phyloP scores from a whole-genome alignment of 2,888 invertebrate genomes.

The Lottia scabra region DNA sequence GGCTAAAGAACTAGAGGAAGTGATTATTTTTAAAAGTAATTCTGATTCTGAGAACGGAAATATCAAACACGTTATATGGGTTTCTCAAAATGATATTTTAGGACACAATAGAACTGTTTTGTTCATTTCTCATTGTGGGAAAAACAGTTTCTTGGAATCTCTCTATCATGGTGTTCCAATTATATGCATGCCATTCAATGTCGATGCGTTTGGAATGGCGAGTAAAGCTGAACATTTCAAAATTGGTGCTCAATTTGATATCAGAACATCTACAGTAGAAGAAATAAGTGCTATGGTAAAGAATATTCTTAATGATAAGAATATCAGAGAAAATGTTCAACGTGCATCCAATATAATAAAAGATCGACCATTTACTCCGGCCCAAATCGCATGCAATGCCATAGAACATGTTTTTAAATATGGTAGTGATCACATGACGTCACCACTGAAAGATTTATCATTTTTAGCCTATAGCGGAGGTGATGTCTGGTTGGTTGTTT shows the following conservation, averaged over 20 bases:
- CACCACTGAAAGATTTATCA: background rate
- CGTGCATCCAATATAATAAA: slow-evolving; percentile 2
- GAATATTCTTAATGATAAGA: slow-evolving; percentile 5
- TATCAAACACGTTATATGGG: slow-evolving; percentile 26
- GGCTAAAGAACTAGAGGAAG: background rate
- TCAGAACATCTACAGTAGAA: background rate
- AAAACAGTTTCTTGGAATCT: slow-evolving; percentile 36
- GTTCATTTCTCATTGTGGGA: slow-evolving; percentile 40
- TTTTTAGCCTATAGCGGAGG: no score
- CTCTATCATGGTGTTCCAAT: slow-evolving; percentile 42
- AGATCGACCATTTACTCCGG: slow-evolving; percentile 14
- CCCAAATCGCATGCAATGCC: slow-evolving; percentile 8
- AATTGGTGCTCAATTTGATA: background rate
- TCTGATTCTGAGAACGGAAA: slow-evolving; percentile 11
- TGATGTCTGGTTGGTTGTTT: no score
- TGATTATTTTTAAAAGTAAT: slow-evolving; percentile 12
- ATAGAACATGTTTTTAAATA: slow-evolving; percentile 14
- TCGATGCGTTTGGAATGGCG: slow-evolving; percentile 35
- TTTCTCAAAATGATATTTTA: slow-evolving; percentile 34
- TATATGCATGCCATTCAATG: slow-evolving; percentile 31
- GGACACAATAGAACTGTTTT: slow-evolving; percentile 30
- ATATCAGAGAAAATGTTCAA: slow-evolving; percentile 11
- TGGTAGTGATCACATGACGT: slow-evolving; percentile 6
- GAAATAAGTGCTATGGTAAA: slow-evolving; percentile 1
- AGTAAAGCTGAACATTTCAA: slow-evolving; percentile 13